These are phyloP conservation scores for Leucosticte australis DNA, from an alignment of 2,113 vertebrate genomes.

Conservation along the genomic window DNA sequence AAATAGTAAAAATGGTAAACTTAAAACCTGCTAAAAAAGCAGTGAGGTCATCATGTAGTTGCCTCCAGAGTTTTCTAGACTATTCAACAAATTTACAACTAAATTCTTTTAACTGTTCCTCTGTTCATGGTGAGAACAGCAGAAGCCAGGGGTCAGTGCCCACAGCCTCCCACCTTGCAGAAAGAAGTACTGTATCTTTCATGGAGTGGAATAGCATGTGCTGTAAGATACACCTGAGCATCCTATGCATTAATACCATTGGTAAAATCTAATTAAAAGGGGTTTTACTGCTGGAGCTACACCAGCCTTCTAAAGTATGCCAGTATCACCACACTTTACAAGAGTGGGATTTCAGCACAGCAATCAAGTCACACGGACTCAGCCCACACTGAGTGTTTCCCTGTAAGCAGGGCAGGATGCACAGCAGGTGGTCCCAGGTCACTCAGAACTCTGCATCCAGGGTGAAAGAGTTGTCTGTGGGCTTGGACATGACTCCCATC, in stretches of 20 bases:
- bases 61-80: not conserved
- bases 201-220: not conserved
- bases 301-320: not conserved
- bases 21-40: conserved; percentile 56
- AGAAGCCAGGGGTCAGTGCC: not conserved
- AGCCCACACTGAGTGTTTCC: not conserved
- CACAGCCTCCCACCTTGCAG: not conserved
- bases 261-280: not conserved
- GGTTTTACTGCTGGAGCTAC: conserved; percentile 35
- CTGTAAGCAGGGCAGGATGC: not conserved
- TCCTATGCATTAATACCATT: not conserved
- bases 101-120: not conserved
- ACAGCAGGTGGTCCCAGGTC: not conserved
- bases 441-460: conserved; percentile 92
- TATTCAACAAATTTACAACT: not conserved
- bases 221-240: not conserved
- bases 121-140: not conserved
- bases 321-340: not conserved
- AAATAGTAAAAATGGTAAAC: conserved; percentile 65
- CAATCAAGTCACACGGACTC: not conserved
- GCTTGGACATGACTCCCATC: conserved; percentile 94
- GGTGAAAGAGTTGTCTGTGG: conserved; percentile 89
- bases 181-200: not conserved
- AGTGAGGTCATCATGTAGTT: not conserved
- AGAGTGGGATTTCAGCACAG: conserved; percentile 3